Evolutionary conservation across 2,888 invertebrate species (phyloP).

Genomic region (Stenurella melanura): DNA sequence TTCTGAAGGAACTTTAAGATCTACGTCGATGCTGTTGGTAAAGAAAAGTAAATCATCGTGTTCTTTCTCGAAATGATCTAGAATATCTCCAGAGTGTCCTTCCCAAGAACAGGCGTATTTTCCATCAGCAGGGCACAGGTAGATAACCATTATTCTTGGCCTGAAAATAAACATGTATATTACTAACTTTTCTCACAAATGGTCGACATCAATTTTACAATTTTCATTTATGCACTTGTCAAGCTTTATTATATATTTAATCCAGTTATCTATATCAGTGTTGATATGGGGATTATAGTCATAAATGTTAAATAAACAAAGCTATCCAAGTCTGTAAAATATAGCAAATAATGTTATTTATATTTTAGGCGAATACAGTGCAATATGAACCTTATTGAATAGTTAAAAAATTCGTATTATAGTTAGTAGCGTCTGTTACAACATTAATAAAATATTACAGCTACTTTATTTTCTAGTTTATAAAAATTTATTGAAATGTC

Average conservation of each 20-base stretch:
- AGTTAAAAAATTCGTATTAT: too few species aligned
- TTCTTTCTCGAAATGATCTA: constrained; percentile 64
- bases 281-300: constrained; percentile 6
- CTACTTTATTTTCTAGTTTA: too few species aligned
- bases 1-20: constrained; percentile 59
- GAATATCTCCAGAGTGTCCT: constrained; percentile 63
- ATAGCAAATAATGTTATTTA: too few species aligned
- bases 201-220: constrained; percentile 1
- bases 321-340: too few species aligned
- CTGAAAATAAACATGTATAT: background rate
- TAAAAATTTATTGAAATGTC: too few species aligned
- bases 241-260: background rate
- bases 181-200: background rate
- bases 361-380: too few species aligned
- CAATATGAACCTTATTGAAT: too few species aligned
- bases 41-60: constrained; percentile 62
- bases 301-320: constrained; percentile 18
- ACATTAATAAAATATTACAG: too few species aligned
- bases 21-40: constrained; percentile 57
- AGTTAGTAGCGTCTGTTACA: too few species aligned
- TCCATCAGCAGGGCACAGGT: constrained; percentile 64
- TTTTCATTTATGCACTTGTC: background rate
- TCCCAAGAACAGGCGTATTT: constrained; percentile 65
- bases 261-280: constrained; percentile 25
- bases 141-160: constrained; percentile 55